Base-by-base conservation (phyloP, 2,113 vertebrate genomes). In the Embiotoca jacksoni region DNA sequence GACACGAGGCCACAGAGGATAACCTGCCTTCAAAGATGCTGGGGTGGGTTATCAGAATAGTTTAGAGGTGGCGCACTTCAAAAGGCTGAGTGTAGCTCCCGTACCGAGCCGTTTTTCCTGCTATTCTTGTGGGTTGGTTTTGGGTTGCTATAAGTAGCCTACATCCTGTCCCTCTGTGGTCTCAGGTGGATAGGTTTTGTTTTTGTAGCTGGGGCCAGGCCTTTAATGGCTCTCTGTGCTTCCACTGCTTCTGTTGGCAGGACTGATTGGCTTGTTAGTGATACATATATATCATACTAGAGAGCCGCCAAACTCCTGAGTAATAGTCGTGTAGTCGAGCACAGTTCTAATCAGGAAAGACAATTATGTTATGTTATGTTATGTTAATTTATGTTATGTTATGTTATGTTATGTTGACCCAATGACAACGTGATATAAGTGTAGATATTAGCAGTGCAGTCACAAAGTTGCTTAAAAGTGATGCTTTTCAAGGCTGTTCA, bases 21-120 rank as follows among this genome's bases (percentile, higher is more conserved):
- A 96, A 97, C 96, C 95, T 93, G 94, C 93, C 98, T 98, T 99
- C 97, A 98, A 98, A 98, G 97, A 95, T 95, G 94, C 95, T 93
- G 94, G 94, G 95, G 93, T 95, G 85, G 80, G 91, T 91, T 94
- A 95, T 95, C 95, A 92, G 93, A 94, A 96, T 96, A 96, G 97
- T 97, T 96, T 95, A 94, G 96, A 96, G 96, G 96, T 95, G 96
- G 96, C 93, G 95, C 94, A 95, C 96, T 98, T 99, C 97, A 99
- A 99, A 98, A 95, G 89, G 86, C 81, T 89, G 81, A 80, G 88
- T 63, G 90, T 69, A 30, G 88, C 90, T 93, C 93, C 94, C 82
- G 93, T 93, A 93, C 93, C 77, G 90, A 92, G 92, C 92, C 91
- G 93, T 94, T 96, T 91, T 99, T 99, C 98, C 98, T 99, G 97